Evolutionary conservation across 1,140 invertebrate genomes (phyloP), one percentile per base, ranked within the genome.

Genomic region (Drosophila pseudoobscura): DNA sequence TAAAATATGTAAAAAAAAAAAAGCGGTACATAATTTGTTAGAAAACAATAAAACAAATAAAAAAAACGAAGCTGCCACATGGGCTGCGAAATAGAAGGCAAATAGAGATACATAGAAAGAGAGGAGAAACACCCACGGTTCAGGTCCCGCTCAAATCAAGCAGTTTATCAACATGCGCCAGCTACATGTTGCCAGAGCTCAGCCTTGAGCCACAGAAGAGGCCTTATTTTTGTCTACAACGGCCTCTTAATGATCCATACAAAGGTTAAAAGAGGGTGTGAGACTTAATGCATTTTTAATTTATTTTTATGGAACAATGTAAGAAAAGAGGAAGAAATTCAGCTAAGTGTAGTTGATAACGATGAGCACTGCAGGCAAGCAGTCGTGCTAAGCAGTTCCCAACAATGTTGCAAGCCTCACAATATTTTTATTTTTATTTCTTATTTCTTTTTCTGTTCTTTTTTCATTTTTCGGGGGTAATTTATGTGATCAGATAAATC

Each of bases 21-120:
- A 60, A 68, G 68, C 68, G 60, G 62, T 75, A 77, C 78, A 82
- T 88, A 88, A 88, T 88, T 87, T 87, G 78, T 78, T 65, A 51
- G 75, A 71, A 78, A 79, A 70, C 64, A 69, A 68, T 68, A 49
- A 69, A 68, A 66, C n/a, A 9, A 54, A 26, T 4, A 4, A 4
- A 29, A 50, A 50, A 68, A 62, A 64, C 60, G 55, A 64, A 80
- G 65, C 66, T 84, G 73, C 71, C 68, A 66, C 62, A 75, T 59
- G 60, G 60, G 39, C 35, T 55, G 47, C 58, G 60, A 66, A 66
- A 11, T 39, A 29, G 15, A 26, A 66, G 31, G 39, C 51, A 17
- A 17, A 22, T 29, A 50, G n/a, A 9, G 7, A 29, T 17, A 39
- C 9, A 26, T 13, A 31, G 15, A 39, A 22, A 35, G 20, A 46